phyloP scores from a whole-genome alignment of 2,888 invertebrate genomes.

The Oxycera nigricornis region DNA sequence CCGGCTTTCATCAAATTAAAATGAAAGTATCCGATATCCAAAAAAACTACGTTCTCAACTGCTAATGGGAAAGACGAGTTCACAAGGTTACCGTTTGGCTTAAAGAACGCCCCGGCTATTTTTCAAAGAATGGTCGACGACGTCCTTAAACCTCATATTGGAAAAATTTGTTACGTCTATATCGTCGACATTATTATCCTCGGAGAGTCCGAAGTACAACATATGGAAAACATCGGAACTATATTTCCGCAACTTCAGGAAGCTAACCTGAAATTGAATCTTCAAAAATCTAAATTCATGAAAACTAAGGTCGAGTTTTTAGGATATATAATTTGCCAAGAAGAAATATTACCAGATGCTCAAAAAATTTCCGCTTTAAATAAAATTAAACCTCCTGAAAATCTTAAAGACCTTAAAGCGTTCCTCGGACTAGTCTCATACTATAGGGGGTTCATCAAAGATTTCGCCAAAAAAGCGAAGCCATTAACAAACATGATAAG shows the following conservation, averaged over 20 bases:
- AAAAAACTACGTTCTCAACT: slow-evolving; percentile 2
- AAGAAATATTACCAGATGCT: not conserved
- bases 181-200: too few relatives aligned
- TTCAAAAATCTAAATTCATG: not conserved
- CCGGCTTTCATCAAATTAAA: not conserved
- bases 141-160: too few relatives aligned
- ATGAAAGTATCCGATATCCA: not conserved
- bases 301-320: not conserved
- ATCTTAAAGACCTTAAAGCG: not conserved
- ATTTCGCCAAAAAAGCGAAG: not conserved
- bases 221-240: not conserved
- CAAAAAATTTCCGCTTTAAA: not conserved
- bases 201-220: not conserved
- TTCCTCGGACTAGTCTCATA: not conserved
- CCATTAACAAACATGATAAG: not conserved
- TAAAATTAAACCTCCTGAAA: not conserved
- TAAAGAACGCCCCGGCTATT: too few relatives aligned
- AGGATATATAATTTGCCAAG: not conserved
- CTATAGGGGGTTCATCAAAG: not conserved
- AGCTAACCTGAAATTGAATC: not conserved
- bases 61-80: not conserved
- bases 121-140: too few relatives aligned
- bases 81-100: not conserved
- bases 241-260: not conserved
- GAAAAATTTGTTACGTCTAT: not conserved